A percentile compares a stretch with the other conserved stretches of the same genome.
These are phyloP conservation scores for Lasiurus borealis DNA, from an alignment of 2,113 vertebrate genomes.

Conservation along the genomic window DNA sequence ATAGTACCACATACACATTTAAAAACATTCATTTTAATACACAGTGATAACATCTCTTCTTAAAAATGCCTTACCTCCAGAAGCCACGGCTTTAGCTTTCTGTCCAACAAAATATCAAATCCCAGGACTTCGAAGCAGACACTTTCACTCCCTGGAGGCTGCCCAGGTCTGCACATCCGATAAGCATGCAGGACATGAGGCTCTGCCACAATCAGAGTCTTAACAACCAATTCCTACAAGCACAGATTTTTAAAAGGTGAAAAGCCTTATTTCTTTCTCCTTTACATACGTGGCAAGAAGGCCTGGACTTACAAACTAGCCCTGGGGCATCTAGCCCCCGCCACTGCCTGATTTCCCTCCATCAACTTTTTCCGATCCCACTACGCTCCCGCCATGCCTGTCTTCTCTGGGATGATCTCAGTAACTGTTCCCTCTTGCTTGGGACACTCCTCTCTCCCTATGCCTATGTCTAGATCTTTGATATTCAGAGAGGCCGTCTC, in stretches of 20 bases:
- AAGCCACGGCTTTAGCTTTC: slow-evolving; percentile 99
- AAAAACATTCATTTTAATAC: background rate
- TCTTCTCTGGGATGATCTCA: background rate
- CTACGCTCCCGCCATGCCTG: rapidly evolving
- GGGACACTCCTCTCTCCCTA: background rate
- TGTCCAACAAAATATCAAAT: slow-evolving; percentile 98
- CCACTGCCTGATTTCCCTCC: background rate
- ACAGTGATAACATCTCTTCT: background rate
- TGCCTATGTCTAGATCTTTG: background rate
- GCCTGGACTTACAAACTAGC: background rate
- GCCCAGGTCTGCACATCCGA: slow-evolving; percentile 98
- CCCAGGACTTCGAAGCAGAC: slow-evolving; percentile 99
- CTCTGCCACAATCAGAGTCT: slow-evolving; percentile 97
- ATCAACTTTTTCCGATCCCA: background rate
- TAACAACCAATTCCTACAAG: slow-evolving; percentile 96
- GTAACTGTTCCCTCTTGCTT: background rate
- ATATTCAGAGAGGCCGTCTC: background rate
- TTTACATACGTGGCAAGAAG: background rate
- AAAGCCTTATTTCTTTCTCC: background rate
- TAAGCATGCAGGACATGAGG: slow-evolving; percentile 98
- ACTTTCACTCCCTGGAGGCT: slow-evolving; percentile 97
- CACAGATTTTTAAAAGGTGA: background rate
- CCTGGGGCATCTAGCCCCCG: rapidly evolving
- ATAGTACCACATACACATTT: background rate
- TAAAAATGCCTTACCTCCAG: slow-evolving; percentile 92